Base-by-base conservation (phyloP, 2,797 vertebrate genomes). In the Darevskia mixta region DNA sequence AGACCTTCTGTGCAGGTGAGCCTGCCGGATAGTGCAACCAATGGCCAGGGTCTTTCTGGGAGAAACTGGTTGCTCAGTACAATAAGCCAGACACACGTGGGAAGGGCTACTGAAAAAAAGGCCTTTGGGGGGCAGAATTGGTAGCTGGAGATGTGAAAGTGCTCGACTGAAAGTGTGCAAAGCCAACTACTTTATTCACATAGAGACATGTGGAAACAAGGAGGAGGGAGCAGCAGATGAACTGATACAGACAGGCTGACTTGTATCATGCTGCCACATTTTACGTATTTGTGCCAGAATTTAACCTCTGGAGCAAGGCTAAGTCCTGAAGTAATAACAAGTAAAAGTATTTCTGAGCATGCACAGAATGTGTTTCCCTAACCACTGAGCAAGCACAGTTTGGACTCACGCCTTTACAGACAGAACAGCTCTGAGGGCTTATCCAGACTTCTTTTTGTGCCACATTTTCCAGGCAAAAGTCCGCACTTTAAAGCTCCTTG, bases 1-100 rank as follows among this genome's bases (percentile, higher is more conserved):
- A 91, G 95, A 82, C 61, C 88, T 89, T 64, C 84, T 82, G 27
- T 55, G 79, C 79, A 95, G 88, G 1, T 0, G 85, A 92, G 87
- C 73, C 32, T 81, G 83, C 61, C 38, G 75, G 20, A 85, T 92
- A 92, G 90, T 78, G 69, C 83, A 71, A 82, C 90, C 92, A 32
- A 87, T 87, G 78, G 83, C 71, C 88, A 86, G 71, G 45, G 76
- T 82, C 72, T 76, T 76, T 23, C 45, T 67, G 78, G 25, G 17
- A 38, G 72, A 88, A 82, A 45, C 78, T 45, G n/a, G 25, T 17
- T n/a, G 25, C 71, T 69, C 45, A 76, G 45, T 76, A 79, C 49
- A 84, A 79, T 43, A 64, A 86, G 18, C n/a, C 11, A n/a, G 32
- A 67, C 13, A 9, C 43, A 64, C 13, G 15, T 61, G 69, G 29